Conservation (phyloP, 1,140 invertebrate species). For the Calosoma granatense region DNA sequence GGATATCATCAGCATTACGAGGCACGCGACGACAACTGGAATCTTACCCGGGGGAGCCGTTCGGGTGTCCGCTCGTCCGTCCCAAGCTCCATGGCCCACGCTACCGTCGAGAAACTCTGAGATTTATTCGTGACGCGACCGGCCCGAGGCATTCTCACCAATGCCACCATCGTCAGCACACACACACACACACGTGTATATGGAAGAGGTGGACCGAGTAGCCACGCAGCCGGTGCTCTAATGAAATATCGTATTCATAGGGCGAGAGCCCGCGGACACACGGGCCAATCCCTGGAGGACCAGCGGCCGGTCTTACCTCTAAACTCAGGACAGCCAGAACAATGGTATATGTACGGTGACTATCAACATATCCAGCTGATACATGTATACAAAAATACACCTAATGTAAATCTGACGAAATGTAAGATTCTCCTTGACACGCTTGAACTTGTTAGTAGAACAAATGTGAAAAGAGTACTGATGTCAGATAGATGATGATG, state of each 20-base stretch:
- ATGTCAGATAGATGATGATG: too few species aligned
- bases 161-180: background rate
- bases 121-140: conserved; percentile 30
- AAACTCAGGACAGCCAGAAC: too few species aligned
- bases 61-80: conserved; percentile 9
- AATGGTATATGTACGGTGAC: too few species aligned
- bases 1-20: conserved; percentile 4
- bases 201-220: background rate
- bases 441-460: too few species aligned
- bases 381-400: too few species aligned
- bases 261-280: conserved; percentile 15
- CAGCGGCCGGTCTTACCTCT: background rate
- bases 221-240: conserved; percentile 23
- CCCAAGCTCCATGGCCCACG: background rate
- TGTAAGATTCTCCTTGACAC: too few species aligned
- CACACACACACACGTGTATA: too few species aligned
- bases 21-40: conserved; percentile 25
- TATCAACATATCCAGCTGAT: too few species aligned
- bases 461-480: too few species aligned
- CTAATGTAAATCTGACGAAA: too few species aligned
- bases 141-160: background rate
- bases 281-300: background rate
- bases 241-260: conserved; percentile 37
- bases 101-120: conserved; percentile 21
- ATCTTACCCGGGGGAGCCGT: conserved; percentile 32